Conservation (phyloP, 2,797 vertebrate species). For the Garrulus glandarius region DNA sequence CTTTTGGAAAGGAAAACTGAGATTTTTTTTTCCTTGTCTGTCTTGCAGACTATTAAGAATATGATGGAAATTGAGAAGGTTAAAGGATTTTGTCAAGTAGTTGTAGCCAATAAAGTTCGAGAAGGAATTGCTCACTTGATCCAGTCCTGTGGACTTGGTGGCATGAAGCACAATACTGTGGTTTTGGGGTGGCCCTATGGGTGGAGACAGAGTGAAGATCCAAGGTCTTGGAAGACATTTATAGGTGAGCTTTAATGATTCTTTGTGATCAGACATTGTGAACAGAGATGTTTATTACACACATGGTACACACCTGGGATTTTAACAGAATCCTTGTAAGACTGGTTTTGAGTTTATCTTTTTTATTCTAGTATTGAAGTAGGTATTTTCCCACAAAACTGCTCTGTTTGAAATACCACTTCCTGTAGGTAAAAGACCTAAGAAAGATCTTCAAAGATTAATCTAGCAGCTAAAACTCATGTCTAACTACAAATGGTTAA, state of each 20-base stretch:
- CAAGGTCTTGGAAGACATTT: slow-evolving; percentile 97
- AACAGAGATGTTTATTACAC: neutral
- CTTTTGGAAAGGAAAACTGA: neutral
- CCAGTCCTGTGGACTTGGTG: slow-evolving; percentile 94
- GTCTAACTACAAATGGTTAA: neutral
- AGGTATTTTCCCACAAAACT: neutral
- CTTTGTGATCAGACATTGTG: neutral
- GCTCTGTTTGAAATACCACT: neutral
- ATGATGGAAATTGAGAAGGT: slow-evolving; percentile 98
- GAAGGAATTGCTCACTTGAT: slow-evolving; percentile 95
- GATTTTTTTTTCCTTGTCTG: neutral
- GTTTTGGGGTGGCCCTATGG: slow-evolving; percentile 97
- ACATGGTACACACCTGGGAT: neutral
- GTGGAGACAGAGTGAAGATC: slow-evolving; percentile 98
- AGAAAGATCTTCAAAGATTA: neutral
- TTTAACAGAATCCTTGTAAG: neutral
- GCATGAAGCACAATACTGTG: slow-evolving; percentile 98
- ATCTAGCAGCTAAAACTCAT: neutral
- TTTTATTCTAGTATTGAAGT: neutral
- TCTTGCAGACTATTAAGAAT: slow-evolving; percentile 92
- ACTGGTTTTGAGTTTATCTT: neutral
- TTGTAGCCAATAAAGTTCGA: slow-evolving; percentile 90
- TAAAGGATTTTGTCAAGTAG: slow-evolving; percentile 97
- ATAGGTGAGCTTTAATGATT: slow-evolving; percentile 82
- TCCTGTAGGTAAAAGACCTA: neutral